A percentile compares a stretch with the other conserved stretches of the same genome.
Conservation (phyloP, 2,113 vertebrate genomes). For the Urocynchramus pylzowi region DNA sequence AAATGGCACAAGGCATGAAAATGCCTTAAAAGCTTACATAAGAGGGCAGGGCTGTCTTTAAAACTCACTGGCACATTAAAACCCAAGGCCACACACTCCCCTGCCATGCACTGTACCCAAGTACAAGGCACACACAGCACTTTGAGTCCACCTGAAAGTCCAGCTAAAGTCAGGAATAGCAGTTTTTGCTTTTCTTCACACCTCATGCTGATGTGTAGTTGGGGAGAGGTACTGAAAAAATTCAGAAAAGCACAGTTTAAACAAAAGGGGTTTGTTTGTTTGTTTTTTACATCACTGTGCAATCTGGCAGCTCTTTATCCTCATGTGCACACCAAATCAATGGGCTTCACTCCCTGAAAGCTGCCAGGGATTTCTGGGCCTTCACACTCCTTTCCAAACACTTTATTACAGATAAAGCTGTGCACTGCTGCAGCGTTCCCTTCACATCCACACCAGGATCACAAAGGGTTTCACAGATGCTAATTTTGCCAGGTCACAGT, state of each 20-base stretch:
- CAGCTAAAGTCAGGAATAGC: background rate
- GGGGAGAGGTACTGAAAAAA: background rate
- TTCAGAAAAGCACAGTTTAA: background rate
- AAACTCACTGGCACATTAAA: background rate
- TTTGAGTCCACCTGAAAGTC: background rate
- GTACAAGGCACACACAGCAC: accelerated
- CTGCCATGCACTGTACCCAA: background rate
- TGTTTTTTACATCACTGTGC: background rate
- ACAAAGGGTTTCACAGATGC: background rate
- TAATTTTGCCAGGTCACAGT: background rate
- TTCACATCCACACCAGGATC: background rate
- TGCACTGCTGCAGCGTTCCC: background rate
- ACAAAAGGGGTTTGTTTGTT: background rate
- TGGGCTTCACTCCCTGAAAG: background rate
- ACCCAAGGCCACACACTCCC: background rate
- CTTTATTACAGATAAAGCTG: background rate
- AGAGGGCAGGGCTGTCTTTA: background rate
- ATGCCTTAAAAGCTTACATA: background rate
- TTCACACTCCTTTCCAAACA: background rate
- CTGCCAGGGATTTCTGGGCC: background rate
- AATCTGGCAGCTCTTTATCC: background rate
- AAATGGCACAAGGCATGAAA: background rate
- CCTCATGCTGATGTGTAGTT: background rate
- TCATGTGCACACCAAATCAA: accelerated
- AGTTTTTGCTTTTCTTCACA: background rate